phyloP scores from a whole-genome alignment of 2,888 invertebrate genomes.

The Cephus runcator region DNA sequence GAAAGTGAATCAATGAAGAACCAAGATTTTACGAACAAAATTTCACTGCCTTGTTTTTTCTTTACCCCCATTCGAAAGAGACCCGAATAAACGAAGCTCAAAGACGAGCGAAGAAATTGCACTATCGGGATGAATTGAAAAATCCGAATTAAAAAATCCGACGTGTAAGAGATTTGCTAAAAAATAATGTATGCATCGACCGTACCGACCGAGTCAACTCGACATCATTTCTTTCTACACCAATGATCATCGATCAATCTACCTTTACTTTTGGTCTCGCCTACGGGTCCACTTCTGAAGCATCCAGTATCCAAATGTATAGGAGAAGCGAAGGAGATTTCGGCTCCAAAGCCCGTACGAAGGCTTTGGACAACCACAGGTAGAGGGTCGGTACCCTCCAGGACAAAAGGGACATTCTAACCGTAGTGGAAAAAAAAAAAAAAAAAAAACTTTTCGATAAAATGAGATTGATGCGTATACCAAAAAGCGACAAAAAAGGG shows the following conservation, averaged over 20 bases:
- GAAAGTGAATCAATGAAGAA: neutral
- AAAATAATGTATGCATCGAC: too few species aligned
- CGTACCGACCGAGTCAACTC: neutral
- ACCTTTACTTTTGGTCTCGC: neutral
- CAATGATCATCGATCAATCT: neutral
- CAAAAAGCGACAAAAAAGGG: neutral
- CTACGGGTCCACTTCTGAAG: neutral
- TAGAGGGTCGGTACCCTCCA: neutral
- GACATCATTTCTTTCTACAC: neutral
- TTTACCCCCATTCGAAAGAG: neutral
- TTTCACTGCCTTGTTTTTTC: neutral
- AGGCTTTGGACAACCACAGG: too few species aligned
- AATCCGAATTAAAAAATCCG: neutral
- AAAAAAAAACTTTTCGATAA: neutral
- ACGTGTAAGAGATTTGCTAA: too few species aligned
- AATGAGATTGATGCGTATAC: neutral
- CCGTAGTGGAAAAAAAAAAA: neutral
- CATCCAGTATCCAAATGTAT: neutral
- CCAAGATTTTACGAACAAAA: neutral
- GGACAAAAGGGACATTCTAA: neutral
- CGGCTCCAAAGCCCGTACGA: neutral
- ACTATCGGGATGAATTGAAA: neutral
- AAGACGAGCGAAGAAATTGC: neutral
- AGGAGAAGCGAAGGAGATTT: neutral
- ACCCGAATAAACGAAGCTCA: neutral